Evolutionary conservation across 1,140 invertebrate genomes (phyloP), one percentile per base, ranked within the genome.

Genomic region (Neelides sp.): DNA sequence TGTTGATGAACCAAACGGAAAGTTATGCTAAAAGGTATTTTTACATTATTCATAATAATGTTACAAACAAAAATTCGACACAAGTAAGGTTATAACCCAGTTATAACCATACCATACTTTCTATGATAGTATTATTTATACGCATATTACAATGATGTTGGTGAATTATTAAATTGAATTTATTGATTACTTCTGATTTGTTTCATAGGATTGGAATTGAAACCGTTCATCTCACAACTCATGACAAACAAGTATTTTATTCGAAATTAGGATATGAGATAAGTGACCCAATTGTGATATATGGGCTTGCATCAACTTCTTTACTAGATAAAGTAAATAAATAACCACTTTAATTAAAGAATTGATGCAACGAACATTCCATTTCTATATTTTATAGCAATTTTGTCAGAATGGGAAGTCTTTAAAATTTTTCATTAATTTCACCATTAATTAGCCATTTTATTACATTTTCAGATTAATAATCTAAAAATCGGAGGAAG

Each of bases 231-330:
- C 70, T 86, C 59, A 79, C 78, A 27, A 85, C 83, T 2, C 78
- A 78, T 64, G 82, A 80, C 19, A 78, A 85, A 67, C 80, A 83
- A 65, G 67, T 71, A 30, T 86, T 86, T 68, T 86, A 86, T 62
- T 63, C 68, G 30, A 82, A 82, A 67, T 74, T 85, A 55, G 82
- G 81, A 24, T 86, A 85, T 62, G 66, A 63, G 26, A 62, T 74
- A 48, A 84, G 81, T 62, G 69, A 75, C 27, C 82, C 82, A 4
- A 66, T 85, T 20, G 75, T 77, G 39, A 76, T 79, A 65, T 83
- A 74, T 68, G 79, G 74, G 17, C 52, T 52, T 2, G 34, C 15
- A 1, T 57, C 55, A 15, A 5, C 47, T 3, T 15, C 22, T 5
- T 19, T 57, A 23, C 45, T n/a, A n/a, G n/a, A n/a, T n/a, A n/a